Conservation (phyloP, 2,797 vertebrate species). For the Hippoglossus hippoglossus region DNA sequence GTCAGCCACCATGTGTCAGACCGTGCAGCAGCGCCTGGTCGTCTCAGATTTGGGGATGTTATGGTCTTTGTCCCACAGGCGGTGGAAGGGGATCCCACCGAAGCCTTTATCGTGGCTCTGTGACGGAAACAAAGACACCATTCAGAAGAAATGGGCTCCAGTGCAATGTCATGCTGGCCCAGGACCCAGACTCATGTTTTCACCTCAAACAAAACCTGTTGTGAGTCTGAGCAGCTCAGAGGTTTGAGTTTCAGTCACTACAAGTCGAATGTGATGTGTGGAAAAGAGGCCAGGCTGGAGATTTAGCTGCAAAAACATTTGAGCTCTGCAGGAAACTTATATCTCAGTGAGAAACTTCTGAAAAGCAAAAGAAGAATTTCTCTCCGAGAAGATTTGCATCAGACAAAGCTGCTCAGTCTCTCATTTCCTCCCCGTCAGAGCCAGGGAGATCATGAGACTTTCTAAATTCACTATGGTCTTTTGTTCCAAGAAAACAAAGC, state of each 20-base stretch:
- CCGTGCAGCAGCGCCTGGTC: no score
- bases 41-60: slow-evolving; percentile 4
- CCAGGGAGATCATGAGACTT: slow-evolving; percentile 27
- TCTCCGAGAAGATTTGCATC: neutral
- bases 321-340: no score
- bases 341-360: neutral
- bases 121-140: slow-evolving; percentile 57
- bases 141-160: slow-evolving; percentile 37
- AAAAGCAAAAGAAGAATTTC: neutral
- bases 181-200: slow-evolving; percentile 46
- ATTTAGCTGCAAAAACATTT: neutral
- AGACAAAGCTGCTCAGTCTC: neutral
- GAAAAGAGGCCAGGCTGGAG: slow-evolving; percentile 2
- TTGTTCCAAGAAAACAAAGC: slow-evolving; percentile 36
- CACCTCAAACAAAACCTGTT: slow-evolving; percentile 60
- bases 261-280: neutral
- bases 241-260: slow-evolving; percentile 38
- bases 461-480: slow-evolving; percentile 26
- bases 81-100: slow-evolving; percentile 17
- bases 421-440: neutral
- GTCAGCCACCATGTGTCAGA: no score
- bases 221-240: slow-evolving; percentile 22
- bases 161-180: slow-evolving; percentile 32
- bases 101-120: slow-evolving; percentile 45
- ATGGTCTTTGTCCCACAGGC: slow-evolving; percentile 20